Base-by-base conservation (phyloP, 2,113 vertebrate genomes). In the Passer montanus region DNA sequence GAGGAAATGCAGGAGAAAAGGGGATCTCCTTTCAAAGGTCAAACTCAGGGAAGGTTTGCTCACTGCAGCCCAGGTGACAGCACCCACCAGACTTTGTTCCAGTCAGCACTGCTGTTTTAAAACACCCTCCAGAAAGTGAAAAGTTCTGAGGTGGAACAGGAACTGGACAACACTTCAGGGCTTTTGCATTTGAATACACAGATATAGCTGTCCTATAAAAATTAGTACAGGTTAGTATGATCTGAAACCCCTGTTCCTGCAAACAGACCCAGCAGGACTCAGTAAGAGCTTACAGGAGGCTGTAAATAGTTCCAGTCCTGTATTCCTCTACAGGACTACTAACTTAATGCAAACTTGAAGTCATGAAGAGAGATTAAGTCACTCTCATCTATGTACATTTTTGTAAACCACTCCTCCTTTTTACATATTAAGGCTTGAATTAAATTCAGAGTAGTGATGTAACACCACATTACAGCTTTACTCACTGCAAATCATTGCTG, bases 251-350 rank as follows among this genome's bases (percentile, higher is more conserved):
- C 81, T 55, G 31, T 1, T 76, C 37, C 27, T 59, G 24, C 27
- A 43, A 0, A 10, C 0, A 19, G 24, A 47, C 11, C 44, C 44
- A 55, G 43, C 2, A 70, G 23, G 52, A 74, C 17, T 39, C 63
- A 26, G 1, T 10, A 52, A 19, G 30, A 64, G 46, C 13, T 83
- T 26, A 12, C 0, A 62, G n/a, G 5, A 41, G 13, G 19, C 31
- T 53, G 28, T 6, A 10, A 80, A 47, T 39, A 76, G n/a, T 35
- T 50, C 17, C 21, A n/a, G 9, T 46, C 41, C 52, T 1, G 0
- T 26, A 37, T 20, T 90, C 72, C 58, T 39, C 50, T 55, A 24
- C 0, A 70, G 15, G 4, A 4, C 18, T 62, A 18, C 33, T 81
- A 27, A 63, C 33, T 58, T 31, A 75, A 81, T 31, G 41, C 39